phyloP scores from a whole-genome alignment of 2,113 vertebrate species.

The Machaerirhynchus nigripectus region DNA sequence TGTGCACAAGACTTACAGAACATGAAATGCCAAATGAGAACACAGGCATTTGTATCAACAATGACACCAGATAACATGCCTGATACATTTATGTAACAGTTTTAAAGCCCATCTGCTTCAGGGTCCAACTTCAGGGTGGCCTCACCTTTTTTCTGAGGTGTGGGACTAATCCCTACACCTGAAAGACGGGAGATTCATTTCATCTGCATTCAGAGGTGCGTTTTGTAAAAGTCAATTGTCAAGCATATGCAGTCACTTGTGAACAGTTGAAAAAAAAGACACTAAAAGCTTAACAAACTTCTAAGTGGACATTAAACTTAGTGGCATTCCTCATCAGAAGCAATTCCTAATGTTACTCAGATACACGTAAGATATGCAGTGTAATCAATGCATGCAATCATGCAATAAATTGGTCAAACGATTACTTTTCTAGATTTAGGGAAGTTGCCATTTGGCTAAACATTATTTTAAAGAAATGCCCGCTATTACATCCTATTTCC shows the following conservation, averaged over 20 bases:
- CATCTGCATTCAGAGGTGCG: background rate
- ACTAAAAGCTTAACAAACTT: background rate
- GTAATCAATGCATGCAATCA: constrained; percentile 50
- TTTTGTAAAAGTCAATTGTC: background rate
- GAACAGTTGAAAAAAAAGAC: background rate
- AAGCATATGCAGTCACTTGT: background rate
- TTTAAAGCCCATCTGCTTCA: background rate
- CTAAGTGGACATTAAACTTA: background rate
- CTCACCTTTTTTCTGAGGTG: background rate
- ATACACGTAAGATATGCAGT: constrained; percentile 7
- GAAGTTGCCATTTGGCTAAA: background rate
- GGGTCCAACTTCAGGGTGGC: background rate
- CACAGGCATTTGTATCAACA: background rate
- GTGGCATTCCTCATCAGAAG: constrained; percentile 20
- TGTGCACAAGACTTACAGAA: background rate
- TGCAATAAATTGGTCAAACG: constrained; percentile 46
- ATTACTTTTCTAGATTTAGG: constrained; percentile 4
- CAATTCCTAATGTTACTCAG: constrained; percentile 2
- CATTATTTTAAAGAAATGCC: constrained; percentile 1
- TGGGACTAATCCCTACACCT: background rate
- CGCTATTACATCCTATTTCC: background rate
- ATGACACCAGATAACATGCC: background rate
- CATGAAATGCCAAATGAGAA: background rate
- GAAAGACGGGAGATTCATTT: background rate
- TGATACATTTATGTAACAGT: background rate